Evolutionary conservation across 2,888 invertebrate species (phyloP), one percentile per base, ranked within the genome.

Genomic region (Cremastinae sp.): DNA sequence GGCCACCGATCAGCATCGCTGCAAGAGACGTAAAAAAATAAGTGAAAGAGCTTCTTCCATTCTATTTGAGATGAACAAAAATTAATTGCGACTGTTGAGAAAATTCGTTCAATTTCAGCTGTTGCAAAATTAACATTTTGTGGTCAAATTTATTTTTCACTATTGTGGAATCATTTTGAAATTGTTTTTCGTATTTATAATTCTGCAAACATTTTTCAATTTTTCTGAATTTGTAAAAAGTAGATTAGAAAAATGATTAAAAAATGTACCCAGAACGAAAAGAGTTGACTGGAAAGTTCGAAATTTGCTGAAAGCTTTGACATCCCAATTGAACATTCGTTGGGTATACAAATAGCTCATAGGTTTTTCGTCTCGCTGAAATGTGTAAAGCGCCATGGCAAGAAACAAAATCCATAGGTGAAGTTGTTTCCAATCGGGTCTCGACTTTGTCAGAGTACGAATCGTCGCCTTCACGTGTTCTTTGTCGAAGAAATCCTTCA

Each of bases 341-440:
- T 93, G 92, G 0, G 95, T 94, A 85, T 95, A 97, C 58, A 96
- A 88, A 81, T 93, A 96, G 84, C 94, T 91, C 85, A 95, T 94
- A 16, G 93, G 93, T 78, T 93, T 93, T 85, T 97, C 96, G 86
- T 96, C 96, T 85, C 96, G 92, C 88, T 96, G 96, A 86, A 96
- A 96, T 58, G 95, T 95, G 83, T 96, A 96, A 59, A 95, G 90
- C 0, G 93, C 93, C 95, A 96, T 95, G 14, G 94, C 92, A 8
- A 94, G 83, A 9, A 96, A 91, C n/a, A 96, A 88, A 41, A 95
- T 90, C 89, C 94, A 92, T 1, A 96, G 88, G 79, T 93, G 94
- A 37, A 92, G 84, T 78, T 95, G 91, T 8, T 93, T 90, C 74
- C 92, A 91, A 3, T 92, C 90, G 0, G 90, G 84, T 9, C 96